A percentile compares a stretch with the other conserved stretches of the same genome.
Conservation (phyloP, 1,140 invertebrate species). For the Camponotus pennsylvanicus region DNA sequence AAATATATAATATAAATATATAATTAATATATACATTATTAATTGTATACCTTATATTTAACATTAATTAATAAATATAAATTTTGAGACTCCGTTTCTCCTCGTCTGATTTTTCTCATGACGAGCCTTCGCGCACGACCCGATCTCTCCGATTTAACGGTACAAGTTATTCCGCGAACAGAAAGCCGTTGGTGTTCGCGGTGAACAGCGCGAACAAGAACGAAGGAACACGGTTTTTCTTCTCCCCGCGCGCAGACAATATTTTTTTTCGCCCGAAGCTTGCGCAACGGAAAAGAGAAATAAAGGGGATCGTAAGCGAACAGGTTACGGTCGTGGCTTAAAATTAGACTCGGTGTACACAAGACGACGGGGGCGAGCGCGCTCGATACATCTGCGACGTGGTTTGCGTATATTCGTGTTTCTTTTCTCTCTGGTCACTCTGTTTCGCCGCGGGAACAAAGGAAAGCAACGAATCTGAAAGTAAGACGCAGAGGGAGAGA, state of each 20-base stretch:
- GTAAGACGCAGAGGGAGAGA: background rate
- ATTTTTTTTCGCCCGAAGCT: background rate
- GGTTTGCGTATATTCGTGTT: conserved; percentile 21
- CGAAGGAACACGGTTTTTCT: background rate
- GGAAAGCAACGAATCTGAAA: conserved; percentile 56
- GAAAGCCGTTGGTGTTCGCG: background rate
- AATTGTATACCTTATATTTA: too few relatives aligned
- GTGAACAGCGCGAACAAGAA: background rate
- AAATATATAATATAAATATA: too few relatives aligned
- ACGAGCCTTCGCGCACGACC: background rate
- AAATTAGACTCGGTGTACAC: conserved; percentile 47
- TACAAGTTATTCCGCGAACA: background rate
- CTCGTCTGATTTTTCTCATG: background rate
- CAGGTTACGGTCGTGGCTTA: conserved; percentile 55
- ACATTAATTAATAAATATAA: too few relatives aligned
- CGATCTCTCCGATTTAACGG: background rate
- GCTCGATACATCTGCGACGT: conserved; percentile 39
- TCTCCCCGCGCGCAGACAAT: background rate
- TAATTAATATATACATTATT: too few relatives aligned
- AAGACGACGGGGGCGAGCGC: background rate
- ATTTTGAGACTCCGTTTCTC: too few relatives aligned
- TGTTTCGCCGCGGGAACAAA: conserved; percentile 48
- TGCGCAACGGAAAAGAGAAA: background rate
- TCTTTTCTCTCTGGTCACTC: conserved; percentile 24
- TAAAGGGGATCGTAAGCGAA: conserved; percentile 48